phyloP scores from a whole-genome alignment of 2,113 vertebrate species.

The Prunella fulvescens region DNA sequence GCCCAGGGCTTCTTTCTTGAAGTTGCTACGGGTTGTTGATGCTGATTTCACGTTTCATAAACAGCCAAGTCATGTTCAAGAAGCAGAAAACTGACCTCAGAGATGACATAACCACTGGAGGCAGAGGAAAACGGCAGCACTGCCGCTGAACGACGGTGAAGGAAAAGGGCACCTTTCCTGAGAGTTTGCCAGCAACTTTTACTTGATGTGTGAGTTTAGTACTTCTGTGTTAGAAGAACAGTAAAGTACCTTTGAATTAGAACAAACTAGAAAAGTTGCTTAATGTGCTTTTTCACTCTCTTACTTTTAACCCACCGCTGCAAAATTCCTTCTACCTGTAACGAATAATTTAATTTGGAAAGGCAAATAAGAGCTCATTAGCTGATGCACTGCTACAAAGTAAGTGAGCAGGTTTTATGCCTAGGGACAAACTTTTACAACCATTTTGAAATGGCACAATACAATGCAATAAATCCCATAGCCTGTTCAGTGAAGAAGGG shows the following conservation, averaged over 20 bases:
- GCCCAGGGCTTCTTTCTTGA: slow-evolving; percentile 62
- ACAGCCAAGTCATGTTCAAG: slow-evolving; percentile 58
- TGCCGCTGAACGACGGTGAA: not conserved
- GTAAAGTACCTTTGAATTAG: slow-evolving; percentile 22
- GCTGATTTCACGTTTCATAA: slow-evolving; percentile 56
- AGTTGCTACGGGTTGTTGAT: slow-evolving; percentile 40
- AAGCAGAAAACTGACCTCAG: slow-evolving; percentile 46
- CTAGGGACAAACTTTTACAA: slow-evolving; percentile 13
- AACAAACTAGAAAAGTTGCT: slow-evolving; percentile 17
- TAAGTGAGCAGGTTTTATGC: slow-evolving; percentile 16
- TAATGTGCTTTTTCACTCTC: not conserved
- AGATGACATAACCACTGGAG: slow-evolving; percentile 46
- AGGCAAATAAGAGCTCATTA: slow-evolving; percentile 54
- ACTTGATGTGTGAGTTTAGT: slow-evolving; percentile 19
- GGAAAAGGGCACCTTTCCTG: slow-evolving; percentile 57
- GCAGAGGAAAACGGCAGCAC: not conserved
- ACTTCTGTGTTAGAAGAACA: not conserved
- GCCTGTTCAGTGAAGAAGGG: not conserved
- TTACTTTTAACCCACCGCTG: slow-evolving; percentile 21
- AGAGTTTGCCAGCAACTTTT: slow-evolving; percentile 43
- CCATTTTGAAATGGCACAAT: slow-evolving; percentile 12
- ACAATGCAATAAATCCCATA: not conserved
- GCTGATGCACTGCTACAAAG: slow-evolving; percentile 6
- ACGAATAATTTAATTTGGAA: slow-evolving; percentile 29
- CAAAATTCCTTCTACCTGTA: slow-evolving; percentile 38